Evolutionary conservation across 2,888 invertebrate genomes (phyloP), one percentile per base, ranked within the genome.

Genomic region (Coecobrya sp.): DNA sequence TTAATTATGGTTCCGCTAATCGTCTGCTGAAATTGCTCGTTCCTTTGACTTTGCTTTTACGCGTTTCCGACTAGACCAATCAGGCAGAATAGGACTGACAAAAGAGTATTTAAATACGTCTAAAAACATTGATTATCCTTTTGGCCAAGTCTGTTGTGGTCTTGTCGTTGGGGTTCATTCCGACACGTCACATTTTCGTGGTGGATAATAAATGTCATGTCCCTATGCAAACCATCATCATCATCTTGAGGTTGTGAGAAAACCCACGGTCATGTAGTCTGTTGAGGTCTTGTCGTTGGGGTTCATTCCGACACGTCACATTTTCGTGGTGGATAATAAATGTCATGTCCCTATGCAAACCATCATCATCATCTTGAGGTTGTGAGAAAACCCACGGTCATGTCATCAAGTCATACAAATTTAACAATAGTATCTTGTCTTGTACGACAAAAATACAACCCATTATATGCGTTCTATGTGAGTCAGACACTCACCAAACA

Each of bases 1-100:
- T 90, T 90, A 90, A 90, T 90, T 90, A 90, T 73, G 65, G 84
- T 73, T 70, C 73, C 49, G 25, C 85, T 85, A 89, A 82, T 89
- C 82, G 82, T 70, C 82, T 84, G 19, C 36, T 89, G 27, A 84
- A 89, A 84, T 84, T 62, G 81, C 52, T 88, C 62, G 59, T 85
- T 85, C 59, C 36, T 82, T 82, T 82, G 52, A 49, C 52, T 25
- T 79, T 52, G 22, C 52, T 25, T 55, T 55, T 25, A 49, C 10
- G 52, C 16, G 5, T 79, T 79, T 49, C 27, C 55, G 8, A 8
- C 16, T 16, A 52, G 42, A 22, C 10, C 8, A 73, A 42, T n/a
- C 36, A 36, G 36, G 36, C 22, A 0, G n/a, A 27, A 22, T 19
- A 42, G 10, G 36, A 36, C 42, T 19, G 73, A 73, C 68, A 30